Base-by-base conservation (phyloP, 2,113 vertebrate genomes). In the Tetraodon nigroviridis region DNA sequence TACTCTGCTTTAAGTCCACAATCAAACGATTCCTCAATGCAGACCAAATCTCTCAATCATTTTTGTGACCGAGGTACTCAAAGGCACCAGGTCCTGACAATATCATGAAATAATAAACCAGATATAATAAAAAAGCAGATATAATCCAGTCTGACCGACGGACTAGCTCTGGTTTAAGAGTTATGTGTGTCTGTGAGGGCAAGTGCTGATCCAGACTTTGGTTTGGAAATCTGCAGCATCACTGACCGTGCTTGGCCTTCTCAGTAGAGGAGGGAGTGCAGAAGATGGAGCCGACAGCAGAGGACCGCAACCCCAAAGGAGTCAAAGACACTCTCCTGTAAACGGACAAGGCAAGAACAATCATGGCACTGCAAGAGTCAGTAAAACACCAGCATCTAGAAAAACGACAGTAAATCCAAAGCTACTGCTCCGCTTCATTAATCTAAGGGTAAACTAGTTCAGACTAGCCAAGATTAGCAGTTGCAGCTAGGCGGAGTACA, bases 301-400 rank as follows among this genome's bases (percentile, higher is more conserved):
- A 71, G 0, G 73, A 64, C 8, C 88, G 89, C 32, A 84, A 17
- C 65, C 88, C 92, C 58, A 93, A 24, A 3, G 95, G 85, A 73
- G 87, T 93, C 81, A 98, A 80, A 60, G 91, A 94, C 49, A 97
- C 87, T 79, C 94, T 92, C 90, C 97, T 98, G 82, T 51, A 80
- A 85, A 79, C 64, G n/a, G 41, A 32, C 20, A 18, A 16, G n/a
- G 11, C 55, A 20, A 16, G 54, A 41, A 52, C 0, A 4, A 13
- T 46, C 19, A 1, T 19, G 41, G 45, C 24, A 8, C 1, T 3
- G 19, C 22, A 19, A 47, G 60, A 64, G 5, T 32, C 8, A 7
- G 29, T 32, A 32, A 32, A 32, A 32, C 29, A 32, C 29, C 29
- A 32, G 6, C 6, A 4, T 32, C 2, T 12, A 11, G 12, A 37